Conservation (phyloP, 1,140 invertebrate genomes). For the Trichonephila clavipes region DNA sequence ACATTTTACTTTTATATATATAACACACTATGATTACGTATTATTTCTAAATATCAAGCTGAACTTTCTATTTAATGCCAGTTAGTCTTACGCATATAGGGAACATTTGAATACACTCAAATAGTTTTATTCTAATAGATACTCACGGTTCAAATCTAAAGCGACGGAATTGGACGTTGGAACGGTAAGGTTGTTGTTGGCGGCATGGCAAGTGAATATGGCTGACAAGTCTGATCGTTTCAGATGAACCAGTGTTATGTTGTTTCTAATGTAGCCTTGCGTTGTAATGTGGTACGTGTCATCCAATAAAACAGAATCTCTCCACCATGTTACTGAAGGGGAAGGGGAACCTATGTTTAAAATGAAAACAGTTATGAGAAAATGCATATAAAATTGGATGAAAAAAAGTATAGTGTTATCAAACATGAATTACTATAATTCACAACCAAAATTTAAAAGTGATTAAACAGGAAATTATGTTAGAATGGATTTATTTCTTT, state of each 20-base stretch:
- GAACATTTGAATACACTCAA: too few species aligned
- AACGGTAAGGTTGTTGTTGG: constrained; percentile 79
- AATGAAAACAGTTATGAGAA: neutral
- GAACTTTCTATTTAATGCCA: too few species aligned
- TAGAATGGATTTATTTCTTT: too few species aligned
- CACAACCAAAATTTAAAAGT: too few species aligned
- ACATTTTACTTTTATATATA: too few species aligned
- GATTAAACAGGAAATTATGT: too few species aligned
- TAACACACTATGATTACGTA: too few species aligned
- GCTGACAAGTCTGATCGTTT: constrained; percentile 89
- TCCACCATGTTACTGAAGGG: constrained; percentile 79
- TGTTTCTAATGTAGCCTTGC: constrained; percentile 83
- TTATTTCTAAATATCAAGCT: too few species aligned
- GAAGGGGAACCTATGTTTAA: constrained; percentile 78
- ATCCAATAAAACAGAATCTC: constrained; percentile 78
- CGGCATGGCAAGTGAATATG: constrained; percentile 87
- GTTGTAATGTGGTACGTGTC: constrained; percentile 76
- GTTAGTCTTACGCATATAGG: too few species aligned
- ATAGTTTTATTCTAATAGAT: constrained; percentile 19
- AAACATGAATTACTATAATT: too few species aligned
- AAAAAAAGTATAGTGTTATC: too few species aligned
- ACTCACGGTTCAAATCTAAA: constrained; percentile 80
- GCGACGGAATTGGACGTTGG: constrained; percentile 79
- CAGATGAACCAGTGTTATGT: constrained; percentile 87
- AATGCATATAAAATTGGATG: too few species aligned